Conservation (phyloP, 2,888 invertebrate species). For the Oligia fasciuncula region DNA sequence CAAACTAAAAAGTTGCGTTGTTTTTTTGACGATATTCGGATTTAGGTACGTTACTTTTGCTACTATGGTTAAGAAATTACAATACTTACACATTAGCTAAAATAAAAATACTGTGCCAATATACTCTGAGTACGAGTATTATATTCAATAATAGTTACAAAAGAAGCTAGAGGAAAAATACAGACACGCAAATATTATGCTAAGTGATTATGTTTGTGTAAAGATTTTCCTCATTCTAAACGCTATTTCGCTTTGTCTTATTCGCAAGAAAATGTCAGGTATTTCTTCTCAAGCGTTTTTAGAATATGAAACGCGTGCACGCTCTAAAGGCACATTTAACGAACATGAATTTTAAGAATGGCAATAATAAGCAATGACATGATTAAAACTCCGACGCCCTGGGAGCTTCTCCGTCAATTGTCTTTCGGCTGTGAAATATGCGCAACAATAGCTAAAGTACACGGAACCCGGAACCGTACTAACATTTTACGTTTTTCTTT, state of each 20-base stretch:
- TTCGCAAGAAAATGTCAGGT: conserved; percentile 33
- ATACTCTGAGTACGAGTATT: not conserved
- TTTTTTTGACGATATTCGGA: not conserved
- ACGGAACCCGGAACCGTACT: conserved; percentile 43
- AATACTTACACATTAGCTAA: not conserved
- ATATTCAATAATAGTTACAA: not conserved
- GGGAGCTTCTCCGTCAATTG: conserved; percentile 42
- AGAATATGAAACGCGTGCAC: conserved; percentile 32
- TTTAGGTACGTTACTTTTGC: not conserved
- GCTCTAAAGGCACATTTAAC: conserved; percentile 34
- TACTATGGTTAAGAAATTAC: not conserved
- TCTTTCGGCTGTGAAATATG: conserved; percentile 51
- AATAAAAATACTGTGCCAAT: not conserved
- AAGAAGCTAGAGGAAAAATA: not conserved
- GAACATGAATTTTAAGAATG: conserved; percentile 54
- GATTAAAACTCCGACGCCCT: conserved; percentile 54
- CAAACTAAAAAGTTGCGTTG: not conserved
- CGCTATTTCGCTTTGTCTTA: conserved; percentile 22
- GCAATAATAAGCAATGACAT: conserved; percentile 59
- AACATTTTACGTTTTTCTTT: conserved; percentile 62
- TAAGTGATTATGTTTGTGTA: conserved; percentile 26
- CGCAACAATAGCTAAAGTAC: conserved; percentile 48
- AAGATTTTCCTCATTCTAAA: conserved; percentile 34
- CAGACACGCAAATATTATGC: conserved; percentile 26
- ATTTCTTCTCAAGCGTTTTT: conserved; percentile 24